Evolutionary conservation across 2,797 vertebrate genomes (phyloP).

Genomic region (Spondyliosoma cantharus): DNA sequence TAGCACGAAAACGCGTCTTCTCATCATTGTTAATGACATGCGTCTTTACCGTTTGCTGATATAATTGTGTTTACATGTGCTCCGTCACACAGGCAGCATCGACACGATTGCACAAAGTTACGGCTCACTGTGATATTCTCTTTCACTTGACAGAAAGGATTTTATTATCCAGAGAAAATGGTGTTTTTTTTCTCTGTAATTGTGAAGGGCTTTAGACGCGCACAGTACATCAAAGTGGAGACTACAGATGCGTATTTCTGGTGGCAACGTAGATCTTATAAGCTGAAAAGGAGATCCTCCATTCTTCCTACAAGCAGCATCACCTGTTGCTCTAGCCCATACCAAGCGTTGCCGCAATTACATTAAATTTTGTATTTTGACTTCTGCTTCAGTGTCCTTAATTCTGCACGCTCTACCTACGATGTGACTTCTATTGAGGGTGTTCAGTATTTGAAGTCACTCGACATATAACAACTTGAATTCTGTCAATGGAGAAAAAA

Average conservation of each 20-base stretch:
- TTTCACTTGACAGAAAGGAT: not conserved
- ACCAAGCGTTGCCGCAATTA: not conserved
- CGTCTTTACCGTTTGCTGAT: not conserved
- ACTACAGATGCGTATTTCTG: not conserved
- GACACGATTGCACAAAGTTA: not conserved
- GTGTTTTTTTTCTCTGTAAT: not conserved
- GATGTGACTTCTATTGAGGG: not conserved
- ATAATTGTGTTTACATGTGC: not conserved
- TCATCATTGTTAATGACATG: not conserved
- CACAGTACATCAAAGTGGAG: not conserved
- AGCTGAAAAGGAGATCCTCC: not conserved
- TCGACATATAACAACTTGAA: not conserved
- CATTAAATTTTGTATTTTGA: not conserved
- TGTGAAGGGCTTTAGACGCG: not conserved
- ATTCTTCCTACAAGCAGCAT: not conserved
- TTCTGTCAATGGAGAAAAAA: not conserved
- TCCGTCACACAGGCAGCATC: not conserved
- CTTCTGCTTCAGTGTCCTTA: not conserved
- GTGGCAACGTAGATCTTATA: conserved; percentile 1
- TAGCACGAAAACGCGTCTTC: not conserved
- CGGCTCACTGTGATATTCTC: not conserved
- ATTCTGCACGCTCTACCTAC: not conserved
- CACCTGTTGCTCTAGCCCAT: not conserved
- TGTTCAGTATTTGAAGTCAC: not conserved
- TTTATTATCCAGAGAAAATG: conserved; percentile 14